Evolutionary conservation across 1,140 invertebrate genomes (phyloP), one percentile per base, ranked within the genome.

Genomic region (Heliconius hewitsoni): DNA sequence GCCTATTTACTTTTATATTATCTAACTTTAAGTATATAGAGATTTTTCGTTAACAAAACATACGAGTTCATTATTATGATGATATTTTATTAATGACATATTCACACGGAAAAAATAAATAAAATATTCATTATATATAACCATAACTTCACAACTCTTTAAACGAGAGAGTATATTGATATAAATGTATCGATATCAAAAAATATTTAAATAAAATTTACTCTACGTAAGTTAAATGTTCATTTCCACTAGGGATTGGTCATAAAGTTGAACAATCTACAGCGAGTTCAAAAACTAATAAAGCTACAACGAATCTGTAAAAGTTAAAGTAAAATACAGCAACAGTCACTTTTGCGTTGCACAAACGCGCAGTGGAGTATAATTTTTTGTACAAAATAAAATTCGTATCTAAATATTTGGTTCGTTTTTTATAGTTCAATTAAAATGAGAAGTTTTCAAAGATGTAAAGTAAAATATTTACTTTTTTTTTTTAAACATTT

Each of bases 151-250:
- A 19, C 34, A 72, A 72, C 39, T 72, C 39, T 39, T 39, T 42
- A 72, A 72, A 39, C 39, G 18, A 8, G 16, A 39, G 42, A 72
- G 37, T 72, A 72, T 42, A 37, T 72, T 76, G 55, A 66, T 39
- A 66, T 76, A 66, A 66, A 66, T 66, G 23, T 66, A 30, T 66
- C 57, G 55, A 27, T 66, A 66, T 34, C 74, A 37, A 66, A n/a
- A 37, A 39, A 60, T 60, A 39, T 39, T 76, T 55, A 37, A 74
- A 76, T 76, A 46, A 37, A 66, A 76, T 66, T 66, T 66, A 66
- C 27, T 13, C 27, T 66, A 30, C 60, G 60, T 27, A 66, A 66
- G 30, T 66, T 66, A 66, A 66, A 66, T 66, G 60, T 76, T 39
- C 23, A 76, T 60, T 76, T 70, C 34, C 60, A 76, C 57, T 19